Evolutionary conservation across 2,888 invertebrate species (phyloP).

Genomic region (Notodonta dromedarius): DNA sequence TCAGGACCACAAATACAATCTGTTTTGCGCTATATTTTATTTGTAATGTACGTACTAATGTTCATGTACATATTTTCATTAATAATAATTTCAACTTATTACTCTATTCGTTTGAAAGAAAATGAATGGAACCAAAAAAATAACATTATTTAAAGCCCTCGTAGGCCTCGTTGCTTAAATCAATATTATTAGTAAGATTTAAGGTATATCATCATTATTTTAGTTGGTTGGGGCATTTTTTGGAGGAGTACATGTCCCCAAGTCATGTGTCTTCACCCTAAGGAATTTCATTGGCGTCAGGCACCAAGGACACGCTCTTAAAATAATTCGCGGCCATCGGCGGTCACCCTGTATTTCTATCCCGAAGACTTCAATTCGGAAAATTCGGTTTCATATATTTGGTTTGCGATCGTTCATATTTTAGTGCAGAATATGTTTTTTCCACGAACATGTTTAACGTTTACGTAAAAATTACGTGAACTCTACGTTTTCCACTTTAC

Average conservation of each 20-base stretch:
- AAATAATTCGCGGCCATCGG: background rate
- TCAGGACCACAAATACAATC: too few relatives aligned
- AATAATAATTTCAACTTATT: too few relatives aligned
- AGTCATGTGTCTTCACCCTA: conserved; percentile 2
- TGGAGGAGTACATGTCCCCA: background rate
- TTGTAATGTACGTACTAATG: too few relatives aligned
- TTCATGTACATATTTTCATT: too few relatives aligned
- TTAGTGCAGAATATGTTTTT: background rate
- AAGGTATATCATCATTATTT: too few relatives aligned
- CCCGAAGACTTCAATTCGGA: conserved; percentile 9
- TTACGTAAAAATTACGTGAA: background rate
- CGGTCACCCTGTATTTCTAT: conserved; percentile 9
- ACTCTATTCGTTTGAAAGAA: too few relatives aligned
- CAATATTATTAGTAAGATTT: too few relatives aligned
- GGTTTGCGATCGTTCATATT: background rate
- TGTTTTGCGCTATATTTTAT: too few relatives aligned
- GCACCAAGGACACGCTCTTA: background rate
- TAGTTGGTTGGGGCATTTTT: too few relatives aligned
- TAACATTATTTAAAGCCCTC: too few relatives aligned
- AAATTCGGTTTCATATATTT: conserved; percentile 11
- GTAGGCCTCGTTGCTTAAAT: too few relatives aligned
- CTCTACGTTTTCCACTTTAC: background rate
- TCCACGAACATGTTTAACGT: background rate
- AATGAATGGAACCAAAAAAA: too few relatives aligned
- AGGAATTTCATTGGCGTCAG: conserved; percentile 11